phyloP scores from a whole-genome alignment of 2,888 invertebrate species.

The Machimus rusticus region DNA sequence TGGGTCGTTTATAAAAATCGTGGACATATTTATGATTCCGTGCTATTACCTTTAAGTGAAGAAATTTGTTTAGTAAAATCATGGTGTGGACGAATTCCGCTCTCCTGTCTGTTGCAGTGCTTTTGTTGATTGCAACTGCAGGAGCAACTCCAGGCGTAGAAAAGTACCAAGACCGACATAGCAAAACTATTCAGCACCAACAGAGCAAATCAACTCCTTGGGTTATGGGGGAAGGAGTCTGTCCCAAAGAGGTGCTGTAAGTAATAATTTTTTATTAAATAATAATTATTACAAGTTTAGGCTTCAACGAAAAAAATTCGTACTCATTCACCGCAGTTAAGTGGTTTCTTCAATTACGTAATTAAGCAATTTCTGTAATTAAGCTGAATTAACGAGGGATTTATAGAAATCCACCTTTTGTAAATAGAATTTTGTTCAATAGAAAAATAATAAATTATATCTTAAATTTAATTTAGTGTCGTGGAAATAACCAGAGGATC shows the following conservation, averaged over 20 bases:
- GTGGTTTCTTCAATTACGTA: too few species aligned
- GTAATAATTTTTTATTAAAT: neutral
- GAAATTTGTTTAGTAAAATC: neutral
- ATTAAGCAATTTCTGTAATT: neutral
- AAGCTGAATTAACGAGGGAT: neutral
- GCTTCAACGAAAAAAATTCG: too few species aligned
- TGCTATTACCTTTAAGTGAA: neutral
- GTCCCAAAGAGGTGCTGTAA: slow-evolving; percentile 7
- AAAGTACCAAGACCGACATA: neutral
- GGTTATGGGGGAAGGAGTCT: neutral
- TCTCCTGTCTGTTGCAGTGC: neutral
- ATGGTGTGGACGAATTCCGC: neutral
- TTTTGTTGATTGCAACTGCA: neutral
- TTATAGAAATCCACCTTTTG: neutral
- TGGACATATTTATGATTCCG: neutral
- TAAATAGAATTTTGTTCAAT: too few species aligned
- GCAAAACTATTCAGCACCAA: neutral
- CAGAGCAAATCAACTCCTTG: neutral
- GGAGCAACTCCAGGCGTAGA: neutral
- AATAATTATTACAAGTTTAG: neutral
- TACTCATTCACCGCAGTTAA: too few species aligned
- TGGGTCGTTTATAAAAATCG: neutral
- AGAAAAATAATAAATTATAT: neutral
- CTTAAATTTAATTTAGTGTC: neutral
- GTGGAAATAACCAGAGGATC: neutral